phyloP scores from a whole-genome alignment of 2,888 invertebrate species.

The Polydesmus complanatus region DNA sequence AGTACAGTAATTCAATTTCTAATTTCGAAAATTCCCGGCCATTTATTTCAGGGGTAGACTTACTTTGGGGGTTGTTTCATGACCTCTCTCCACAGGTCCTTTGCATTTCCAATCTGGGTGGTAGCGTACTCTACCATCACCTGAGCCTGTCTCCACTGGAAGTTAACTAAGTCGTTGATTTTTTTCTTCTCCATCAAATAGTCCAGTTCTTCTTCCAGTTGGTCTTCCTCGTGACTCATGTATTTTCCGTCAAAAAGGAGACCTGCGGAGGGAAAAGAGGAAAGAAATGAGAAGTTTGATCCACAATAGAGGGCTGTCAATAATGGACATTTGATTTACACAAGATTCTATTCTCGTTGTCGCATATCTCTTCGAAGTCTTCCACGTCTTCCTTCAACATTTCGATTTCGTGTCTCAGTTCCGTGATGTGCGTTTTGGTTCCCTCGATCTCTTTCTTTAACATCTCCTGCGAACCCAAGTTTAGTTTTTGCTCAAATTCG shows the following conservation, averaged over 20 bases:
- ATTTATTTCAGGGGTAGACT: conserved; percentile 15
- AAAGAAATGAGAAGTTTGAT: background rate
- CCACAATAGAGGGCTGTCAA: background rate
- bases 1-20: too few species aligned
- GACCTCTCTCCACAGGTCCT: conserved; percentile 36
- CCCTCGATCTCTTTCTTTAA: conserved; percentile 18
- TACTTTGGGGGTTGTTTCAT: conserved; percentile 29
- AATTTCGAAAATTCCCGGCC: too few species aligned
- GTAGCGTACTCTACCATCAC: conserved; percentile 37
- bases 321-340: conserved; percentile 1
- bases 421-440: conserved; percentile 15
- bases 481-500: background rate
- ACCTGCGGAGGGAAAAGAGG: too few species aligned
- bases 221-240: conserved; percentile 38
- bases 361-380: conserved; percentile 15
- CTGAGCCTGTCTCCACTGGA: conserved; percentile 37
- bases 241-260: conserved; percentile 41
- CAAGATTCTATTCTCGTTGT: conserved; percentile 15
- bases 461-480: conserved; percentile 15
- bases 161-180: conserved; percentile 37
- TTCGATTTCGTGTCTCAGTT: conserved; percentile 16
- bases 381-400: conserved; percentile 16
- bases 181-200: conserved; percentile 35
- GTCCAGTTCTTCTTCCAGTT: conserved; percentile 37
- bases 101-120: conserved; percentile 36